Conservation (phyloP, 2,113 vertebrate genomes). For the Rhinogobius similis region DNA sequence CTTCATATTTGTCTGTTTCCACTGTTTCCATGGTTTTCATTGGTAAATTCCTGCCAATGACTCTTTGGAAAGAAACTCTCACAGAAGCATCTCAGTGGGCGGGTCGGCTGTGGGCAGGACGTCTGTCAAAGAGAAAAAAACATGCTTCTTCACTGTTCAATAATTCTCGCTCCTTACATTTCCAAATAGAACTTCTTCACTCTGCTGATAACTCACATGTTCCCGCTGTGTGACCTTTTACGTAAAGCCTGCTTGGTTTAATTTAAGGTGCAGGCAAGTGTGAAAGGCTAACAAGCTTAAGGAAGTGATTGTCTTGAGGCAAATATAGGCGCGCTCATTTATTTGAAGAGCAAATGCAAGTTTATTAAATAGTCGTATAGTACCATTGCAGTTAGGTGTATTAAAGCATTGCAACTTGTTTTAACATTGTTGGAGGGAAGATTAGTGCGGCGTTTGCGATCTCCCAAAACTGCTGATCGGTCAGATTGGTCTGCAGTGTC, state of each 20-base stretch:
- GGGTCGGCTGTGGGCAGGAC: conserved; percentile 16
- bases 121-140: conserved; percentile 22
- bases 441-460: neutral
- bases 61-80: conserved; percentile 27
- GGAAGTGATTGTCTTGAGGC: conserved; percentile 26
- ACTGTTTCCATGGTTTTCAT: conserved; percentile 39
- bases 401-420: neutral
- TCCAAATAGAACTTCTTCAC: neutral
- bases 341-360: neutral
- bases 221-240: conserved; percentile 11
- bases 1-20: conserved; percentile 28
- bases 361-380: neutral
- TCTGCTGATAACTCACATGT: neutral
- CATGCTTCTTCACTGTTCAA: neutral
- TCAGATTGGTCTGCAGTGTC: neutral
- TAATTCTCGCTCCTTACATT: neutral
- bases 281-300: conserved; percentile 12
- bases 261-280: conserved; percentile 19
- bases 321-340: conserved; percentile 20
- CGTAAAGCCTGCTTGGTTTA: conserved; percentile 29
- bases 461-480: neutral
- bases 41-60: conserved; percentile 26
- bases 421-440: no score
- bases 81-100: conserved; percentile 40
- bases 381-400: neutral